Base-by-base conservation (phyloP, 64 coral and sea anemone species). In the Montipora sp. region DNA sequence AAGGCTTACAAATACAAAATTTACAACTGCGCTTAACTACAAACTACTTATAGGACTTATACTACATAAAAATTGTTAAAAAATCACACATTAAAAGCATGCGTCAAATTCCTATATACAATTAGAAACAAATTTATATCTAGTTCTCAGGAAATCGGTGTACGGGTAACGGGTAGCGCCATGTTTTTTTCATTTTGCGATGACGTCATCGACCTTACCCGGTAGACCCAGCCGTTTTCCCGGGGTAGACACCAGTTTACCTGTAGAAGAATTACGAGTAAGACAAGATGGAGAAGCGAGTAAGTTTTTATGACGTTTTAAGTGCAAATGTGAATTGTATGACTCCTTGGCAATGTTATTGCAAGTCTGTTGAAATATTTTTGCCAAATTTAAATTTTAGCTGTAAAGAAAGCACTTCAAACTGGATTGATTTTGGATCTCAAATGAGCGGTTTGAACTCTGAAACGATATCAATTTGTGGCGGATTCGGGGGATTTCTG, bases 361-460 rank as follows among this genome's bases (percentile, higher is more conserved):
- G 75, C 75, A 89, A 89, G 87, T 89, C 73, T 89, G 87, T 78
- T 89, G 22, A 89, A 79, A 89, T 89, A 79, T 89, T 89, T 89
- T 68, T 67, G 51, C 87, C 87, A 89, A 89, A 76, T 89, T 78
- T 78, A n/a, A 78, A 78, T 89, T 89, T 89, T 27, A 89, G 87
- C 87, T 78, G 87, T 79, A 89, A 89, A 77, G 84, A 87, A 73
- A 87, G 87, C 73, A 73, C 87, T 77, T 89, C 87, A 89, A 89
- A 88, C 18, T 89, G 87, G 23, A 89, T 89, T 77, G 49, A 89
- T 89, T 89, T n/a, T 89, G 22, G 87, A 89, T 59, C 73, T 89
- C 73, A 89, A 77, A 77, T 75, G 84, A 1, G 44, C 60, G 60
- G 15, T 15, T 65, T 65, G 60, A 65, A 65, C 60, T 65, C 60